Percentiles rank a stretch among this genome's conserved stretches.
Evolutionary conservation across 2,113 vertebrate genomes (phyloP).

Genomic region (Oriolus oriolus): DNA sequence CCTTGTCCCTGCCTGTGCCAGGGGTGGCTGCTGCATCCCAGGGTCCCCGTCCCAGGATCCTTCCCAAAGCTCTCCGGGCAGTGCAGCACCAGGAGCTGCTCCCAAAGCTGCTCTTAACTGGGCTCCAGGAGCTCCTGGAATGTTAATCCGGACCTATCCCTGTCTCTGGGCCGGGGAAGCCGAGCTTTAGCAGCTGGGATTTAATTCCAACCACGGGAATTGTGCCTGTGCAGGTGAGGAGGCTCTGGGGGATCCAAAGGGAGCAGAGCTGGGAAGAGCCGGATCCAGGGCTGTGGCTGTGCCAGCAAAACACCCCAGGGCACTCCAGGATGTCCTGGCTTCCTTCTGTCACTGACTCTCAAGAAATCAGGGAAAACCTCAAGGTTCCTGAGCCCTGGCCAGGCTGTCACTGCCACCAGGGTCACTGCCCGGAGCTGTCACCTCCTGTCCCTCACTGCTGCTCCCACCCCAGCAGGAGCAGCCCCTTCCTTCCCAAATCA

Average conservation of each 20-base stretch:
- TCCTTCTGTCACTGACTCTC: not conserved
- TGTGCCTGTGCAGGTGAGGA: not conserved
- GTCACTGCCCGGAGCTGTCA: not conserved
- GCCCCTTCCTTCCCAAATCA: not conserved
- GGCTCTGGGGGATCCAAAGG: not conserved
- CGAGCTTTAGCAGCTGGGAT: not conserved
- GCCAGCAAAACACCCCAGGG: not conserved
- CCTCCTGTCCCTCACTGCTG: not conserved
- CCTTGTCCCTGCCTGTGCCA: not conserved
- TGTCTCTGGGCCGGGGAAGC: not conserved
- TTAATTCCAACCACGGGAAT: not conserved
- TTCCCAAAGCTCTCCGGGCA: not conserved
- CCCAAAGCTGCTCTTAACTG: not conserved
- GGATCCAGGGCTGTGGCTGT: not conserved
- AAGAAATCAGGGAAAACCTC: not conserved
- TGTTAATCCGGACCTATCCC: not conserved
- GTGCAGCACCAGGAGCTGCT: not conserved
- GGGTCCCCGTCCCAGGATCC: not conserved
- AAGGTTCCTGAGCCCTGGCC: rapidly evolving
- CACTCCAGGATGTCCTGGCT: not conserved
- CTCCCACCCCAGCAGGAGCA: not conserved
- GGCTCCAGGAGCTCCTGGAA: not conserved
- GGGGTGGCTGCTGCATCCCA: no score
- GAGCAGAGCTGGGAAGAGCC: not conserved
- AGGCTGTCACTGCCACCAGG: not conserved